Evolutionary conservation across 37 sponge, comb jelly and placozoan species (phyloP), one percentile per base, ranked within the genome.

Genomic region (Beroe ovata): DNA sequence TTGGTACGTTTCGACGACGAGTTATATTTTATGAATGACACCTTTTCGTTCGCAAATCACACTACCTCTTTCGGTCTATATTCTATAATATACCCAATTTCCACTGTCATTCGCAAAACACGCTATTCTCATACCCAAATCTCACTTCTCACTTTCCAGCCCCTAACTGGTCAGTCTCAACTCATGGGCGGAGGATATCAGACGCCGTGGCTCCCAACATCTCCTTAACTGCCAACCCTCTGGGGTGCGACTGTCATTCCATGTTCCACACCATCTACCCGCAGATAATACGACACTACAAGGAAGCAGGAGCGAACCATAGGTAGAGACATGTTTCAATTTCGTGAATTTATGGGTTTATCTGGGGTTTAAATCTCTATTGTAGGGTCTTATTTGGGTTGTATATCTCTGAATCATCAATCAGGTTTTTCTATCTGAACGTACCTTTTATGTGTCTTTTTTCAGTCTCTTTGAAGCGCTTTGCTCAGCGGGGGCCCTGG

Each of bases 211-310:
- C 28, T 3, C 63, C 23, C 23, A 20, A 20, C 63, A 62, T 47
- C 11, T 47, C 54, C 11, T n/a, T n/a, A n/a, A n/a, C n/a, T 58
- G 63, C 4, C 19, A 38, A 29, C 37, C 38, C 38, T 14, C 71
- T 33, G 71, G 36, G 25, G 54, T 77, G 84, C 22, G 36, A 77
- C 22, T 77, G 84, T 40, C 84, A 77, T 25, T n/a, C 42, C 84
- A 77, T 94, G 41, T 89, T 93, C 64, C 77, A 93, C n/a, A 64
- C 89, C 22, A 92, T 96, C 36, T 96, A 94, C 88, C 96, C 96
- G 22, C 94, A 96, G 88, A 90, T 96, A 11, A 91, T 96, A 26
- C 16, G 92, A 21, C 96, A 96, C 54, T 96, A 93, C 93, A 93
- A 91, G 60, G 93, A 62, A 37, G 93, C 92, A 20, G 92, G 94